phyloP scores from a whole-genome alignment of 2,113 vertebrate genomes.

The Hoplias malabaricus region DNA sequence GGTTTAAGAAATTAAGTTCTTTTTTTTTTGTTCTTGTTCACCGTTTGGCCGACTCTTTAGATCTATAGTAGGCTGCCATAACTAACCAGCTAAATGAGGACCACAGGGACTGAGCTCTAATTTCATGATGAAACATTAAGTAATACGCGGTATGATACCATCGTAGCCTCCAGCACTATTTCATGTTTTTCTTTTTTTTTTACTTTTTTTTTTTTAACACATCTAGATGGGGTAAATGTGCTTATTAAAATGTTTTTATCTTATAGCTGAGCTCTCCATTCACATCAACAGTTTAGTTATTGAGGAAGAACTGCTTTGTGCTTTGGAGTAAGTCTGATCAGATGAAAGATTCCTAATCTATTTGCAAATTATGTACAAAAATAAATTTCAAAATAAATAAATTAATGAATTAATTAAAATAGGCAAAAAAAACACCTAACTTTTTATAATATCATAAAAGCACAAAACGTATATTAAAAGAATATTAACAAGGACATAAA shows the following conservation, averaged over 20 bases:
- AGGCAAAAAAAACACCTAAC: too few relatives aligned
- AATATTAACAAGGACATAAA: too few relatives aligned
- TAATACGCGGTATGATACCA: constrained; percentile 45
- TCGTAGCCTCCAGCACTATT: constrained; percentile 41
- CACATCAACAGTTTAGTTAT: constrained; percentile 42
- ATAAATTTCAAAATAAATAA: too few relatives aligned
- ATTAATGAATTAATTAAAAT: too few relatives aligned
- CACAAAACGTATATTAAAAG: too few relatives aligned
- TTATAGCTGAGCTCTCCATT: constrained; percentile 39
- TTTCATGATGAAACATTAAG: constrained; percentile 54
- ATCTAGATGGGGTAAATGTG: constrained; percentile 41
- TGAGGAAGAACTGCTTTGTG: constrained; percentile 9
- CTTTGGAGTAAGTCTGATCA: constrained; percentile 30
- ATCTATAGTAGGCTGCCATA: constrained; percentile 36
- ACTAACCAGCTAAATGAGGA: constrained; percentile 52
- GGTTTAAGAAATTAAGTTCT: constrained; percentile 25
- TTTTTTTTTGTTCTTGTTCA: constrained; percentile 30
- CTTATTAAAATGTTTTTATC: constrained; percentile 51
- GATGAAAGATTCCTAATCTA: too few relatives aligned
- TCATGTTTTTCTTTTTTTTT: constrained; percentile 36
- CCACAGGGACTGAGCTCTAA: constrained; percentile 46
- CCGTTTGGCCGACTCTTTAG: constrained; percentile 32
- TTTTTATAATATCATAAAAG: too few relatives aligned
- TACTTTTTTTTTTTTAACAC: constrained; percentile 15
- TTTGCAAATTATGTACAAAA: too few relatives aligned